These are phyloP conservation scores for Probaryconus sp. DNA, from an alignment of 1,140 invertebrate species.

Conservation along the genomic window DNA sequence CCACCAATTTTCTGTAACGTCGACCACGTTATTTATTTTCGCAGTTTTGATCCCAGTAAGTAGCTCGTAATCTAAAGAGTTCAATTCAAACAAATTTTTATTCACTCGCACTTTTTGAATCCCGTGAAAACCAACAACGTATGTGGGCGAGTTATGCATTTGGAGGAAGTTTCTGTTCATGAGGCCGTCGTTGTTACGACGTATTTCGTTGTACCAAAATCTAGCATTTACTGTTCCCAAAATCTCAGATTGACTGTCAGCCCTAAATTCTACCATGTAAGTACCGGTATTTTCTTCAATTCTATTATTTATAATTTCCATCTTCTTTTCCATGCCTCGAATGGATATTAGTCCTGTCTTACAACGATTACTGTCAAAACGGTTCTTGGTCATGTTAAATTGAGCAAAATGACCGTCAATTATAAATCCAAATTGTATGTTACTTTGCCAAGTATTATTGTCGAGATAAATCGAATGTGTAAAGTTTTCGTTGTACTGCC, in stretches of 20 bases:
- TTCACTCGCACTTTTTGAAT: constrained; percentile 95
- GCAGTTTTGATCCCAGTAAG: constrained; percentile 94
- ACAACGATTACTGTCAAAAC: constrained; percentile 92
- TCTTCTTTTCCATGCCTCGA: constrained; percentile 97
- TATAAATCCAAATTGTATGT: constrained; percentile 89
- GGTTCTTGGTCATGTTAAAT: constrained; percentile 90
- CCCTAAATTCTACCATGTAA: constrained; percentile 93
- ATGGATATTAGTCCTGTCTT: constrained; percentile 89
- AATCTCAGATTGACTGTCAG: constrained; percentile 96
- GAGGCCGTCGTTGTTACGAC: constrained; percentile 80
- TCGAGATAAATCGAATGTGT: constrained; percentile 92
- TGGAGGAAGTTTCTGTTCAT: constrained; percentile 73
- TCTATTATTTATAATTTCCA: constrained; percentile 87
- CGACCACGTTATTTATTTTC: constrained; percentile 90
- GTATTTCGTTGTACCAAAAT: constrained; percentile 89
- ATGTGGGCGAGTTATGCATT: constrained; percentile 82
- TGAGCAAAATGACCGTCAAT: constrained; percentile 95
- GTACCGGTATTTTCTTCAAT: constrained; percentile 90
- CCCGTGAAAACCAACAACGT: constrained; percentile 94
- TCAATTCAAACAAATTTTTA: constrained; percentile 93
- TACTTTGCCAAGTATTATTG: constrained; percentile 92
- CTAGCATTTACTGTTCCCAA: constrained; percentile 88
- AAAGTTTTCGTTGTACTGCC: constrained; percentile 96
- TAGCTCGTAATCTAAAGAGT: constrained; percentile 93
- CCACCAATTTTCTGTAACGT: constrained; percentile 98